phyloP scores from a whole-genome alignment of 30 jellyfish, hydroid and myxozoan species.

The Pseudorhiza aurosa region DNA sequence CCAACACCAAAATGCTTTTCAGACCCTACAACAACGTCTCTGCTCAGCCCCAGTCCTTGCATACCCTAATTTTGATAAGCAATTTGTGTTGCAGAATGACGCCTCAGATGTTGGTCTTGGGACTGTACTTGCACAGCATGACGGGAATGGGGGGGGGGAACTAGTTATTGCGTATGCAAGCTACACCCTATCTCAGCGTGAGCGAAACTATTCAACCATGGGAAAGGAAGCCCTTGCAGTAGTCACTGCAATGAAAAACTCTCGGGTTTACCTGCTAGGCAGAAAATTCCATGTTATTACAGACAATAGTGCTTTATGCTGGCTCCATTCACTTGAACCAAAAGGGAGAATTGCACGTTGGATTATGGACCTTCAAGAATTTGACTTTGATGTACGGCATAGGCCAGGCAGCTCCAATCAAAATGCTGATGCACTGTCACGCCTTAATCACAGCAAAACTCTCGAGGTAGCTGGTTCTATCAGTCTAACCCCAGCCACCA shows the following conservation, averaged over 20 bases:
- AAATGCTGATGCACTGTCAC: constrained; percentile 72
- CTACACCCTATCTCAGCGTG: constrained; percentile 23
- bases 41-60: constrained; percentile 49
- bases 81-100: not conserved
- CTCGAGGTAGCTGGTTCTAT: not conserved
- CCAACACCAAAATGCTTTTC: constrained; percentile 33
- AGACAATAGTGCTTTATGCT: constrained; percentile 66
- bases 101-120: no score
- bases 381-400: constrained; percentile 20
- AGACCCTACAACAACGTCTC: constrained; percentile 8
- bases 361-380: constrained; percentile 52
- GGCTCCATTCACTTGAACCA: constrained; percentile 67
- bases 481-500: constrained; percentile 16
- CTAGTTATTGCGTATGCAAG: constrained; percentile 49
- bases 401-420: constrained; percentile 38
- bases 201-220: constrained; percentile 2
- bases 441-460: constrained; percentile 47
- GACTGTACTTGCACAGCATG: constrained; percentile 30
- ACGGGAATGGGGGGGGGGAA: constrained; percentile 6
- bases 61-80: constrained; percentile 27
- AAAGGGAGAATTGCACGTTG: constrained; percentile 73
- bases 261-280: constrained; percentile 31
- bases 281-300: constrained; percentile 10
- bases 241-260: constrained; percentile 12
- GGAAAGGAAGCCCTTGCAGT: constrained; percentile 58